Percentiles rank a stretch among this genome's conserved stretches.
Evolutionary conservation across 2,888 invertebrate species (phyloP).

Genomic region (Drosophila austrosaltans): DNA sequence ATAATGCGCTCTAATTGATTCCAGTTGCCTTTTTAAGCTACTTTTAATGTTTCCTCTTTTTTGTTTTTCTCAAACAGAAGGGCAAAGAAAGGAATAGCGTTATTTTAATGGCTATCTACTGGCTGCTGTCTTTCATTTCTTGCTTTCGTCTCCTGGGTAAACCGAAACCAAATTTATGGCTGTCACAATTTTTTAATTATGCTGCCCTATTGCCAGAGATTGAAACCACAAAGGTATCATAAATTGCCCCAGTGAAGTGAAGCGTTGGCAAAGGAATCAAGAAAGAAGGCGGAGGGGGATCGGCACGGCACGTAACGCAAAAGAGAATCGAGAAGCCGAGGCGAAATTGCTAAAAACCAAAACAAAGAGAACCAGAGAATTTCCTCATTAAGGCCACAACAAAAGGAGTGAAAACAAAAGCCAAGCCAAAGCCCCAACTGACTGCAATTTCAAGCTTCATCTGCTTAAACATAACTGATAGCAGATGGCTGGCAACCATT

Average conservation of each 20-base stretch:
- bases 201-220: constrained; percentile 69
- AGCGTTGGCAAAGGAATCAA: constrained; percentile 18
- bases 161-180: constrained; percentile 62
- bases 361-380: constrained; percentile 24
- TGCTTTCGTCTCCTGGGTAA: constrained; percentile 14
- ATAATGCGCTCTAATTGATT: constrained; percentile 69
- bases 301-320: background rate
- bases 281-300: constrained; percentile 29
- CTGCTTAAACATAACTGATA: constrained; percentile 47
- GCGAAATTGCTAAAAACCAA: constrained; percentile 23
- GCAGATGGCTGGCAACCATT: constrained; percentile 7
- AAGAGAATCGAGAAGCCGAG: constrained; percentile 17
- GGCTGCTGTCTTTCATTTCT: constrained; percentile 8
- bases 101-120: constrained; percentile 32
- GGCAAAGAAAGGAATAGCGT: constrained; percentile 15
- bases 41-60: constrained; percentile 22
- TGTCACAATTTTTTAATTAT: constrained; percentile 77
- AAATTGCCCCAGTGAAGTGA: constrained; percentile 53
- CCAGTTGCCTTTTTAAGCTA: constrained; percentile 49
- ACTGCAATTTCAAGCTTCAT: constrained; percentile 43
- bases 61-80: background rate
- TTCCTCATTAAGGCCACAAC: constrained; percentile 76
- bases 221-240: constrained; percentile 77
- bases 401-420: constrained; percentile 49
- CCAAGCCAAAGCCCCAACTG: constrained; percentile 15